Percentiles rank a stretch among this genome's conserved stretches.
phyloP scores from a whole-genome alignment of 2,888 invertebrate genomes.

The Drosophila subsilvestris region DNA sequence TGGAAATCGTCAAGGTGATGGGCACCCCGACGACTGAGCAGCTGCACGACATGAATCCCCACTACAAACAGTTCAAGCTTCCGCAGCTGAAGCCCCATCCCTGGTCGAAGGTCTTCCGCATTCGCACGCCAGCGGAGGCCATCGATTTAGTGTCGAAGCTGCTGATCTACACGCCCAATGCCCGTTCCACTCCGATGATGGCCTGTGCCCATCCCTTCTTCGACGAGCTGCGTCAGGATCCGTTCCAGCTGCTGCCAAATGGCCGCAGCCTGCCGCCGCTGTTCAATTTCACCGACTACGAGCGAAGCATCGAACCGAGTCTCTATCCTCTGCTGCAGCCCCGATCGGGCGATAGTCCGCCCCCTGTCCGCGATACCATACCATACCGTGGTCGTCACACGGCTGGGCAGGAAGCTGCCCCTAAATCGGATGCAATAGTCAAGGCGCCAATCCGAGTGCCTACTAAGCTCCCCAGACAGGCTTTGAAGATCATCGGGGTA shows the following conservation, averaged over 20 bases:
- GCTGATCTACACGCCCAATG: conserved; percentile 98
- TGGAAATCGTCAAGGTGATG: conserved; percentile 99
- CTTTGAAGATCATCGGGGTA: not conserved
- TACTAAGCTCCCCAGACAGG: not conserved
- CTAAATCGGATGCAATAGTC: not conserved
- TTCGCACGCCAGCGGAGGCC: conserved; percentile 95
- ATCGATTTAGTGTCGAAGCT: conserved; percentile 95
- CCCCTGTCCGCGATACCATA: not conserved
- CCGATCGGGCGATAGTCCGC: conserved; percentile 2
- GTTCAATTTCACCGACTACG: conserved; percentile 97
- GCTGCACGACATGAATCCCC: conserved; percentile 99
- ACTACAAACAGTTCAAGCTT: conserved; percentile 99
- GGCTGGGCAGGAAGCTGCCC: conserved; percentile 55
- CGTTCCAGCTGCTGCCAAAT: conserved; percentile 95
- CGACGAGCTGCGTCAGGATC: conserved; percentile 97
- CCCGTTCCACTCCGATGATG: conserved; percentile 96
- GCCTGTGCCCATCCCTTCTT: conserved; percentile 99
- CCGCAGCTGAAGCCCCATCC: conserved; percentile 99
- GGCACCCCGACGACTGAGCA: conserved; percentile 99
- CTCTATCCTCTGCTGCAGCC: conserved; percentile 61
- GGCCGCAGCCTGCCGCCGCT: conserved; percentile 96
- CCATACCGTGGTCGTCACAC: conserved; percentile 10
- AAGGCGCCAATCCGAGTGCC: not conserved
- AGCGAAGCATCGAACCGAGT: conserved; percentile 74
- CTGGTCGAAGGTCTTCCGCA: conserved; percentile 99